Conservation (phyloP, 1,140 invertebrate genomes). For the Leptinotarsa lineolata region DNA sequence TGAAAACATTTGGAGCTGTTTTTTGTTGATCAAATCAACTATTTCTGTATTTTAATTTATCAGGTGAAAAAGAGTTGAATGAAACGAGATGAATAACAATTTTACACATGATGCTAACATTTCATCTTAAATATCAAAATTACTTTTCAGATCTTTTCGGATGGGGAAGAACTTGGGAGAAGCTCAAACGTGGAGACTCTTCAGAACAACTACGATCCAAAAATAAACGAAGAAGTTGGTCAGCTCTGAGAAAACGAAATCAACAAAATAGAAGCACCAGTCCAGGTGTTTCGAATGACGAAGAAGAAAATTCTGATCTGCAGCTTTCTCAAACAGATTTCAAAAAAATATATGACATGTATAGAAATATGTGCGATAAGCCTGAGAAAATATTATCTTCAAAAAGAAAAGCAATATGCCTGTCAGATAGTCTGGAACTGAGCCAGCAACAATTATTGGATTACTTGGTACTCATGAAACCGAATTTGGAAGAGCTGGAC, state of each 20-base stretch:
- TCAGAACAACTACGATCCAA: conserved; percentile 59
- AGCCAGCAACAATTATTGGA: conserved; percentile 46
- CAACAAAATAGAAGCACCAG: conserved; percentile 41
- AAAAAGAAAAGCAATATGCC: conserved; percentile 39
- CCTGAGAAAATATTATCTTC: conserved; percentile 24
- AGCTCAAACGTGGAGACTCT: conserved; percentile 64
- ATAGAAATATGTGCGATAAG: conserved; percentile 38
- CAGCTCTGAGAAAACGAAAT: conserved; percentile 54
- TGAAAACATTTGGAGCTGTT: too few relatives aligned
- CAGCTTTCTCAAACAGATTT: conserved; percentile 34
- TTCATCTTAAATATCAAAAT: background rate
- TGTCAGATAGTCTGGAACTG: conserved; percentile 43
- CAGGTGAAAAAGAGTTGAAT: too few relatives aligned
- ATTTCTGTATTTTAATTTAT: too few relatives aligned
- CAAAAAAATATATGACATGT: conserved; percentile 40
- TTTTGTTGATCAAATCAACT: too few relatives aligned
- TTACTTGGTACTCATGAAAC: conserved; percentile 47
- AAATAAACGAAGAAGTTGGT: conserved; percentile 58
- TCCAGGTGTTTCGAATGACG: conserved; percentile 62
- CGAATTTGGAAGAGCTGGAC: conserved; percentile 42
- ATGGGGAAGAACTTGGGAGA: conserved; percentile 70
- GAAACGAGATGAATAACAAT: too few relatives aligned
- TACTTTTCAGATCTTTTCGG: conserved; percentile 62
- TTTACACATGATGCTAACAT: background rate
- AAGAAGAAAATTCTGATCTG: conserved; percentile 25